These are phyloP conservation scores for Ascaphus truei DNA, from an alignment of 2,113 vertebrate genomes.

Conservation along the genomic window DNA sequence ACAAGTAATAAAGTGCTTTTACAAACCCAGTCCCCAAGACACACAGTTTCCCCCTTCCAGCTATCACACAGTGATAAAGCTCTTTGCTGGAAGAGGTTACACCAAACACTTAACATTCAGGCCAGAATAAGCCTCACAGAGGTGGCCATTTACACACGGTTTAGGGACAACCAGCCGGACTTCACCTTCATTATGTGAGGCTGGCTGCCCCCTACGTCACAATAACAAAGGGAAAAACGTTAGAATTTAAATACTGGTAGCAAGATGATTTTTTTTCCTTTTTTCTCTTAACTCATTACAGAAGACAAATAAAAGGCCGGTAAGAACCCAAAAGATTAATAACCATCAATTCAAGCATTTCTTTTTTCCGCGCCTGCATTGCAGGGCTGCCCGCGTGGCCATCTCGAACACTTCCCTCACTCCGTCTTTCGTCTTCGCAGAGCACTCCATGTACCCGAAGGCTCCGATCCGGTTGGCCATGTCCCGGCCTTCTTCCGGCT, in stretches of 20 bases:
- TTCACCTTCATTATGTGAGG: too few species aligned
- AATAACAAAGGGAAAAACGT: conserved; percentile 61
- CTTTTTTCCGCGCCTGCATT: conserved; percentile 66
- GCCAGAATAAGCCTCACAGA: too few species aligned
- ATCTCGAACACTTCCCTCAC: conserved; percentile 81
- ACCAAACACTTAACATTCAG: too few species aligned
- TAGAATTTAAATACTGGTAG: conserved; percentile 81
- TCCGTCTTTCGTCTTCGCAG: conserved; percentile 81
- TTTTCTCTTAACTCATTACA: conserved; percentile 66
- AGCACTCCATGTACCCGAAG: conserved; percentile 79
- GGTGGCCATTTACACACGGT: too few species aligned
- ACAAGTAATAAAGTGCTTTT: too few species aligned
- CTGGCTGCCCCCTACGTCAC: too few species aligned
- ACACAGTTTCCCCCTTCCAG: too few species aligned
- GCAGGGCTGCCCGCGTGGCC: conserved; percentile 79
- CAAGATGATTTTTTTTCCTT: conserved; percentile 71
- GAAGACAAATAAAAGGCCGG: conserved; percentile 78
- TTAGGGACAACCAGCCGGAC: too few species aligned
- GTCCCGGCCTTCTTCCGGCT: conserved; percentile 74
- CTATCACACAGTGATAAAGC: too few species aligned
- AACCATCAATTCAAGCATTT: conserved; percentile 40
- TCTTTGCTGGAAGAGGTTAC: too few species aligned
- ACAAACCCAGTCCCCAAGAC: too few species aligned
- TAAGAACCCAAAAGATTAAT: conserved; percentile 79
- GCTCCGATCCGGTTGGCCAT: conserved; percentile 78